Conservation (phyloP, 2,797 vertebrate genomes). For the Anisognathus igniventris region DNA sequence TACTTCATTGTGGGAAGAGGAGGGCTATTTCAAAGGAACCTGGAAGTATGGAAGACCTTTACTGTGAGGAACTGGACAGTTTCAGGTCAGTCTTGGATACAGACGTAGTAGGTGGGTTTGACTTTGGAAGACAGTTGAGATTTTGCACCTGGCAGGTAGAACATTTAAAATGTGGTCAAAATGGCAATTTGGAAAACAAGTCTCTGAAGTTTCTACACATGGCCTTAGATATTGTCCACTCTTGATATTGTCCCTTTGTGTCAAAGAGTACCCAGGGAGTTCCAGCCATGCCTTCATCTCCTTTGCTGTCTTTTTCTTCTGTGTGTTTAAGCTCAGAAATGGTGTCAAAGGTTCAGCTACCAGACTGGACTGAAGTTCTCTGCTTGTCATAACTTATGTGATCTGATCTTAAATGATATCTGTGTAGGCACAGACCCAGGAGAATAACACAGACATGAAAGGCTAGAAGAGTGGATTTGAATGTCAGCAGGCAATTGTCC, state of each 20-base stretch:
- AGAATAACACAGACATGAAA: not conserved
- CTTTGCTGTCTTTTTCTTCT: not conserved
- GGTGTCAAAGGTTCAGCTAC: not conserved
- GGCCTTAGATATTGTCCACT: not conserved
- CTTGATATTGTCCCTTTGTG: not conserved
- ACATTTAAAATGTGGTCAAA: not conserved
- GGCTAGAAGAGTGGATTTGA: not conserved
- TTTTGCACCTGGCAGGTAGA: not conserved
- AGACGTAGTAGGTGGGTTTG: not conserved
- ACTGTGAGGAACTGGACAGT: not conserved
- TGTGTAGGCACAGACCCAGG: not conserved
- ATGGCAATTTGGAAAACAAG: not conserved
- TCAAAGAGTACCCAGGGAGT: not conserved
- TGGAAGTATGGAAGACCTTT: not conserved
- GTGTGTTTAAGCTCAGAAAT: not conserved
- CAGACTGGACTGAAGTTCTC: not conserved
- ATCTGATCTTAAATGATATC: not conserved
- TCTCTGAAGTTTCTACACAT: not conserved
- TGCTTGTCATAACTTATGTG: not conserved
- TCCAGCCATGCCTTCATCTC: not conserved
- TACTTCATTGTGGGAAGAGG: not conserved
- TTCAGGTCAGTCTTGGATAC: not conserved
- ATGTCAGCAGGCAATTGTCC: not conserved
- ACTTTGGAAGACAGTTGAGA: not conserved
- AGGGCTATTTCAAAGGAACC: fast-evolving